Conservation (phyloP, 92 coral and sea anemone species). For the Desmophyllum pertusum region DNA sequence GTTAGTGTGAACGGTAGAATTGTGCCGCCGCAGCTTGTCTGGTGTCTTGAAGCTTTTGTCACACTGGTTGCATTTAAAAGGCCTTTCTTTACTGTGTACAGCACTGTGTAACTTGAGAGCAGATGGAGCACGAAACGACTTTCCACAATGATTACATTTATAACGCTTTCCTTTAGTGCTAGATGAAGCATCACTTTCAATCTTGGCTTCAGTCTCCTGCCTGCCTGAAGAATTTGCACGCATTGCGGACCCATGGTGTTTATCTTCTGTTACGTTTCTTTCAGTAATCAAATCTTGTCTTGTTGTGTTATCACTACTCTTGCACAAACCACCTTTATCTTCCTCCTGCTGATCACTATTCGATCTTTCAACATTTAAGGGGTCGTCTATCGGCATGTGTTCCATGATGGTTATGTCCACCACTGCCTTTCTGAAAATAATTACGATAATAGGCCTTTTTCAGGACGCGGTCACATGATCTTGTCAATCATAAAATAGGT, state of each 20-base stretch:
- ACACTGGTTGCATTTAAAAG: neutral
- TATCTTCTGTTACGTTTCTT: neutral
- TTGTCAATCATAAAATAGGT: too few relatives aligned
- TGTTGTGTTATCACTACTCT: neutral
- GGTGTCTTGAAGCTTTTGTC: slow-evolving; percentile 10
- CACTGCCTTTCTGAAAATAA: too few relatives aligned
- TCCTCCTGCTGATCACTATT: neutral
- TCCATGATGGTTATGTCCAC: too few relatives aligned
- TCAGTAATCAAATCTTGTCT: too few relatives aligned
- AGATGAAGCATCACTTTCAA: neutral
- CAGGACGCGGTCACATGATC: too few relatives aligned
- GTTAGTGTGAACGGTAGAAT: neutral
- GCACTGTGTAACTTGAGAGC: neutral
- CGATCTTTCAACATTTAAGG: neutral
- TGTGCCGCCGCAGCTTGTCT: slow-evolving; percentile 2
- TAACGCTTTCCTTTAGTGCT: neutral
- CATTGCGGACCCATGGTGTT: neutral
- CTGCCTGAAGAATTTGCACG: neutral
- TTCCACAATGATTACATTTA: neutral
- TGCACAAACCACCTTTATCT: neutral
- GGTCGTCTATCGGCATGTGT: neutral
- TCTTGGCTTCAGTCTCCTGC: neutral
- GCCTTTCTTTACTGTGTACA: too few relatives aligned
- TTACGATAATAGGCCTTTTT: too few relatives aligned
- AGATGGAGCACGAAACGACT: neutral